These are phyloP conservation scores for Isotomurus palustris DNA, from an alignment of 2,888 invertebrate species.

Conservation along the genomic window DNA sequence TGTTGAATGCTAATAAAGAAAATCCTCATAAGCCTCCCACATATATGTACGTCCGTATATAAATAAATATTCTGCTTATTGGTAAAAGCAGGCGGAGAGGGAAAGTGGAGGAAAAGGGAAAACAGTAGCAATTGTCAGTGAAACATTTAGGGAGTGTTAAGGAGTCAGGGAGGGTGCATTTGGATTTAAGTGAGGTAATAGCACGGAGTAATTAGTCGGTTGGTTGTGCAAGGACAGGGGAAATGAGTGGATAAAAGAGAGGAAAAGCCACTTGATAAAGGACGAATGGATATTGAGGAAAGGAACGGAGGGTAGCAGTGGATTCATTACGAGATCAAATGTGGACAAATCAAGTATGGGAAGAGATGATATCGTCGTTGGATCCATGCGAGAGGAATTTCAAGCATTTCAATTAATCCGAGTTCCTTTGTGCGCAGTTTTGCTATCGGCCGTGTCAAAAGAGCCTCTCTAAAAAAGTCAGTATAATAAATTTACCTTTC, in stretches of 20 bases:
- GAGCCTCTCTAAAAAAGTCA: slow-evolving; percentile 5
- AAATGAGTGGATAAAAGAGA: slow-evolving; percentile 2
- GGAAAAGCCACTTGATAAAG: slow-evolving; percentile 4
- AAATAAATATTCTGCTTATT: too few relatives aligned
- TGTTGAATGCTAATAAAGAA: too few relatives aligned
- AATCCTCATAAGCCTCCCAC: too few relatives aligned
- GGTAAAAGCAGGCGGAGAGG: too few relatives aligned
- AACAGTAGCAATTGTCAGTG: too few relatives aligned
- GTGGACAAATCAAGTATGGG: slow-evolving; percentile 9
- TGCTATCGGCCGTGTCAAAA: slow-evolving; percentile 16
- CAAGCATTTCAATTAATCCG: slow-evolving; percentile 48
- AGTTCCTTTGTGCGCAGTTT: slow-evolving; percentile 37
- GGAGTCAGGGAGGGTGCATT: not conserved
- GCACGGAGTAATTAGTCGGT: not conserved
- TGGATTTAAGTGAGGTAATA: not conserved
- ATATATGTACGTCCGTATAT: too few relatives aligned
- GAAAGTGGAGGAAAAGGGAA: too few relatives aligned
- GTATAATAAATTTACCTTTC: slow-evolving; percentile 11
- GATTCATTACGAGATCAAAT: slow-evolving; percentile 9
- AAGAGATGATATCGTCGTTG: slow-evolving; percentile 1
- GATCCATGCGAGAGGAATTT: slow-evolving; percentile 41
- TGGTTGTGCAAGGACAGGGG: not conserved
- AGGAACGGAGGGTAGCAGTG: not conserved
- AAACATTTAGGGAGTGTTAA: too few relatives aligned
- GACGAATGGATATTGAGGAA: not conserved